These are phyloP conservation scores for Scaptomyza montana DNA, from an alignment of 1,140 invertebrate genomes.

Conservation along the genomic window DNA sequence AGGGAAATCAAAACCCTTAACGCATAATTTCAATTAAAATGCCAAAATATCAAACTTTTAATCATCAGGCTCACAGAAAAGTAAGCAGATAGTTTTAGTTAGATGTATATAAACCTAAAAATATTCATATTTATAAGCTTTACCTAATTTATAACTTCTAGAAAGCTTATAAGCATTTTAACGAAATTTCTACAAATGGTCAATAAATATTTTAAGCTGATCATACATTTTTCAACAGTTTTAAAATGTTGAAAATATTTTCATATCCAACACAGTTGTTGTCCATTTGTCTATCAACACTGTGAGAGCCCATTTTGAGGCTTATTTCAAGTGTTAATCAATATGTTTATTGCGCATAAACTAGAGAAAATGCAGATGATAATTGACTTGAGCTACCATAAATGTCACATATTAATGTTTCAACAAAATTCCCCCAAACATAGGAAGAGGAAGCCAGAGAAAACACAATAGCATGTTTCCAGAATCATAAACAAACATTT, in stretches of 20 bases:
- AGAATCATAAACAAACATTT: slow-evolving; percentile 44
- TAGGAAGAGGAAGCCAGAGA: neutral
- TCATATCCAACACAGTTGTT: slow-evolving; percentile 4
- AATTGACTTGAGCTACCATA: slow-evolving; percentile 35
- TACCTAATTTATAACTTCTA: too few species aligned
- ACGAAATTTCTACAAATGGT: too few species aligned
- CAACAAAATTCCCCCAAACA: neutral
- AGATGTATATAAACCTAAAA: too few species aligned
- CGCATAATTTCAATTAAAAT: too few species aligned
- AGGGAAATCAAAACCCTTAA: too few species aligned
- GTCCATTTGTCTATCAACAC: slow-evolving; percentile 20
- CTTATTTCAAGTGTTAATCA: slow-evolving; percentile 38
- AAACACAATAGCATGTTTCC: slow-evolving; percentile 22
- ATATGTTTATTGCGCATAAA: slow-evolving; percentile 28
- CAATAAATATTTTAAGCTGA: neutral
- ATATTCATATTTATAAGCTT: too few species aligned
- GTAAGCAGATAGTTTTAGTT: too few species aligned
- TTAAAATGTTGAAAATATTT: neutral
- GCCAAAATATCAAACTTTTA: too few species aligned
- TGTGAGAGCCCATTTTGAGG: neutral
- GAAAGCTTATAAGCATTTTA: too few species aligned
- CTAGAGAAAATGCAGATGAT: slow-evolving; percentile 16
- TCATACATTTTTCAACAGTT: neutral
- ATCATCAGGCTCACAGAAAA: too few species aligned
- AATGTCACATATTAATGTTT: slow-evolving; percentile 38